Base-by-base conservation (phyloP, 1,140 invertebrate genomes). In the Phthorimaea operculella region DNA sequence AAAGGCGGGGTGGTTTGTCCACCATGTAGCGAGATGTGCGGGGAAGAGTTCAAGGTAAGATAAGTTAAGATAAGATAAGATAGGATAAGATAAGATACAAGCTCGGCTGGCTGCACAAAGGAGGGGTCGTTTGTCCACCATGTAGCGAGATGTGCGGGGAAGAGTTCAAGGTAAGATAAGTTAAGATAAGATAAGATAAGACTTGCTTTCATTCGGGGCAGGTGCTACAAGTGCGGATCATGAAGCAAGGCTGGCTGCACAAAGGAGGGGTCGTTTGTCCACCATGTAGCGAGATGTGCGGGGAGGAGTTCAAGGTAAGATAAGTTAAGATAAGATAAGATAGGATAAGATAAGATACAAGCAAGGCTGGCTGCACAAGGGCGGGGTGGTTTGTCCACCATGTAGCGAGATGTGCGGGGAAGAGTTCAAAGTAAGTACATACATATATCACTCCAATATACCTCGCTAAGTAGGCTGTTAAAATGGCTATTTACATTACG, bases 1-100 rank as follows among this genome's bases (percentile, higher is more conserved):
- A 92, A 93, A 64, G 97, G 98, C 0, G 92, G 91, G 5, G 90
- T 99, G 6, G 89, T 97, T 17, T 99, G 98, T 81, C 98, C 98
- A 0, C 88, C 94, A 0, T 99, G 97, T 81, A 87, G 89, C 59
- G 93, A 98, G 64, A 76, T 99, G 21, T 99, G 98, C 81, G 87
- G 89, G 65, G 83, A 76, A 14, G 85, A 87, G 17, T 88, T 89
- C 56, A 65, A 70, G 18, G 87, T 88, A 58, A n/a, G n/a, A n/a
- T n/a, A n/a, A n/a, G n/a, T n/a, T n/a, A n/a, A n/a, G n/a, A n/a
- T n/a, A n/a, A n/a, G n/a, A n/a, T n/a, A n/a, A n/a, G n/a, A n/a
- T n/a, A n/a, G n/a, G n/a, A n/a, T n/a, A n/a, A n/a, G n/a, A n/a
- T n/a, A n/a, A n/a, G n/a, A n/a, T n/a, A n/a, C n/a, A n/a, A n/a